Conservation (phyloP, 37 sponge, comb jelly and placozoan genomes). For the Spongia lamella region DNA sequence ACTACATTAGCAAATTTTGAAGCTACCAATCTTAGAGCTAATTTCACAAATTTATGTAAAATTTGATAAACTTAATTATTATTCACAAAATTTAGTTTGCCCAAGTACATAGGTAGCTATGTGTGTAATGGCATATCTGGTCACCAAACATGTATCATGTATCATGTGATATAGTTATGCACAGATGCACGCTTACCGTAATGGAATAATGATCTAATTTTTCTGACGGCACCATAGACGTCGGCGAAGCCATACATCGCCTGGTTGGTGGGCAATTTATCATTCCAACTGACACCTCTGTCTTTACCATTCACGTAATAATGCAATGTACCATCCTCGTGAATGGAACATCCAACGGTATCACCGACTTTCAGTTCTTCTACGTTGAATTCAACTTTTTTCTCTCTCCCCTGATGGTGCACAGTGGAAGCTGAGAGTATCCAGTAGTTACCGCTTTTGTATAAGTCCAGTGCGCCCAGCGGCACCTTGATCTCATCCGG, state of each 20-base stretch:
- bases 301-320: constrained; percentile 75
- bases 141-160: no score
- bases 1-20: no score
- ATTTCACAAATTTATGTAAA: no score
- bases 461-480: constrained; percentile 78
- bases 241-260: constrained; percentile 87
- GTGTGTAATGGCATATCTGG: no score
- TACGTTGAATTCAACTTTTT: constrained; percentile 73
- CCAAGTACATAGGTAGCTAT: no score
- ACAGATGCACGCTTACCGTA: constrained; percentile 66
- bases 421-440: constrained; percentile 87
- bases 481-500: constrained; percentile 75
- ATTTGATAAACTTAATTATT: no score
- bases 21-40: no score
- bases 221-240: constrained; percentile 82
- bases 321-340: constrained; percentile 69
- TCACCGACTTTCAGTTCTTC: constrained; percentile 73
- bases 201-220: constrained; percentile 81
- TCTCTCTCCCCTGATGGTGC: constrained; percentile 77
- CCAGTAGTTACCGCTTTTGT: constrained; percentile 79
- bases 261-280: constrained; percentile 63
- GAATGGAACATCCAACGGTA: constrained; percentile 64
- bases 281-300: constrained; percentile 73
- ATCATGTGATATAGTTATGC: no score
- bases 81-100: no score